Percentiles rank a stretch among this genome's conserved stretches.
Evolutionary conservation across 2,797 vertebrate species (phyloP).

Genomic region (Enteromius treurensis): DNA sequence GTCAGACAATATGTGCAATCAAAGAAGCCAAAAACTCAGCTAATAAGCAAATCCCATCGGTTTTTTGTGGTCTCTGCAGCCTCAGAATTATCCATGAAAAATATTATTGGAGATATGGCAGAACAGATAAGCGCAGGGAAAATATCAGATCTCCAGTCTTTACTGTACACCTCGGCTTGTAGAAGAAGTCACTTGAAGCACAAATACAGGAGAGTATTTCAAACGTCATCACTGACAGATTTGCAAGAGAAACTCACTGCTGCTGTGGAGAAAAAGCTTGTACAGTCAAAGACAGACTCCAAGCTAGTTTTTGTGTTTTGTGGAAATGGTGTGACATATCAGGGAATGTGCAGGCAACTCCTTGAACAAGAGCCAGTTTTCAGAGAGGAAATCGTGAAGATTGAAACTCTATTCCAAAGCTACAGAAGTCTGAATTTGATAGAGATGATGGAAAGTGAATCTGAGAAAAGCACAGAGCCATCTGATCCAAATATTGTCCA

Average conservation of each 20-base stretch:
- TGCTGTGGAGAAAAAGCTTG: constrained; percentile 50
- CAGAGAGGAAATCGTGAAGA: constrained; percentile 78
- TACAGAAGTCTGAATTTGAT: constrained; percentile 70
- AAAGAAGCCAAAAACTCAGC: constrained; percentile 44
- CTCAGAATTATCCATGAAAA: too few relatives aligned
- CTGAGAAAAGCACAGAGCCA: too few relatives aligned
- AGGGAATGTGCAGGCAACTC: constrained; percentile 79
- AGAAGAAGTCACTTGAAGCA: constrained; percentile 84
- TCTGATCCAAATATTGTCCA: constrained; percentile 77
- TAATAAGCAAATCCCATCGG: constrained; percentile 52
- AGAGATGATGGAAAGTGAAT: too few relatives aligned
- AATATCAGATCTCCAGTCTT: constrained; percentile 70
- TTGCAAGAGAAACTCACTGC: constrained; percentile 74
- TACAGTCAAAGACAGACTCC: constrained; percentile 61
- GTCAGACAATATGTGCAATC: constrained; percentile 77
- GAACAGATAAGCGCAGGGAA: constrained; percentile 68
- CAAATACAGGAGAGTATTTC: constrained; percentile 81
- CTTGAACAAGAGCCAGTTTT: constrained; percentile 80
- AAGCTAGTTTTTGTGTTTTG: constrained; percentile 86
- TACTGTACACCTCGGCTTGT: constrained; percentile 86
- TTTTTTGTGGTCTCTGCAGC: too few relatives aligned
- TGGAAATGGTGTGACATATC: constrained; percentile 79
- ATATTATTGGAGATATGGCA: neutral
- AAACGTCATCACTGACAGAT: constrained; percentile 74
- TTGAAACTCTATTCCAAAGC: constrained; percentile 70